phyloP scores from a whole-genome alignment of 2,113 vertebrate species.

The Telmatochromis sp. region DNA sequence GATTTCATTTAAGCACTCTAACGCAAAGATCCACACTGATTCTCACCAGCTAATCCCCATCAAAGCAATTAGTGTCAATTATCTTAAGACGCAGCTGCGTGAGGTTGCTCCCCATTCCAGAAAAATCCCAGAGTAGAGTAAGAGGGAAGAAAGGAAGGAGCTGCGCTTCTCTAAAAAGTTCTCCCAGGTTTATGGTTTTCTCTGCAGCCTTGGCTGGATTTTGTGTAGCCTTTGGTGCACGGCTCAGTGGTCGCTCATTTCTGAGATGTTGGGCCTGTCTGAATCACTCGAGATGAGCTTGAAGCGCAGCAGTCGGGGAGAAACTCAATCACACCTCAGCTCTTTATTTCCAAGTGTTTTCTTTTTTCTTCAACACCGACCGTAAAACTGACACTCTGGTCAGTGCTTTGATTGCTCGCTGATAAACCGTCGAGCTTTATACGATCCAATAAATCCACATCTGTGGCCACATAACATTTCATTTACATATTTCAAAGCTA shows the following conservation, averaged over 20 bases:
- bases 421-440: neutral
- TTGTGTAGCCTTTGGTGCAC: neutral
- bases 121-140: constrained; percentile 22
- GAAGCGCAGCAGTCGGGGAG: neutral
- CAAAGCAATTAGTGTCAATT: constrained; percentile 70
- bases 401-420: neutral
- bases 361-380: neutral
- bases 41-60: constrained; percentile 64
- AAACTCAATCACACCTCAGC: neutral
- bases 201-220: constrained; percentile 2
- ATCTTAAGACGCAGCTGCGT: constrained; percentile 62
- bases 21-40: constrained; percentile 41
- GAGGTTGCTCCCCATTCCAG: constrained; percentile 27
- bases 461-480: neutral
- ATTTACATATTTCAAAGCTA: neutral
- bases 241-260: neutral
- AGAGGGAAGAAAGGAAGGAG: constrained; percentile 5
- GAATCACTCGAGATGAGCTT: neutral
- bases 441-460: constrained; percentile 19
- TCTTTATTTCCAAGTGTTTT: neutral
- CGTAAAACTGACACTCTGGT: neutral
- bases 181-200: constrained; percentile 16
- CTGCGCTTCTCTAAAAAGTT: constrained; percentile 1
- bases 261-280: neutral
- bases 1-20: constrained; percentile 49